Percentiles rank a stretch among this genome's conserved stretches.
Conservation (phyloP, 92 coral and sea anemone genomes). For the Epizoanthus fatuus region DNA sequence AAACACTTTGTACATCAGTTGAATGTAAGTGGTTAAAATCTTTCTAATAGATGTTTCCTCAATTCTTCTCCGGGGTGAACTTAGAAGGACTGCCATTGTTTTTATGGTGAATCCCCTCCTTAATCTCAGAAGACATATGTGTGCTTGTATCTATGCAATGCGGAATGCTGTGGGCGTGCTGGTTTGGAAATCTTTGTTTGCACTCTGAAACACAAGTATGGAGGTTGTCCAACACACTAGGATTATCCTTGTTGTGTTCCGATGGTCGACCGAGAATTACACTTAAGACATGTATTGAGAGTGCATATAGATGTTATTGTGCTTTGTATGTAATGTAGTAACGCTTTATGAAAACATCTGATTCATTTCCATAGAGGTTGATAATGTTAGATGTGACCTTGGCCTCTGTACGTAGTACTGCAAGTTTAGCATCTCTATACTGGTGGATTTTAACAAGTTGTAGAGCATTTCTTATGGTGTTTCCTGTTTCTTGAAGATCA, state of each 20-base stretch:
- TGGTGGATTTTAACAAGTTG: conserved; percentile 27
- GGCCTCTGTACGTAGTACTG: conserved; percentile 14
- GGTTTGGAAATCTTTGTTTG: too few relatives aligned
- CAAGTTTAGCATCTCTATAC: conserved; percentile 49
- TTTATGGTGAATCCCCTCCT: not conserved
- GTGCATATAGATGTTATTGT: too few relatives aligned
- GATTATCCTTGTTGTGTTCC: too few relatives aligned
- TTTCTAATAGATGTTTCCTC: not conserved
- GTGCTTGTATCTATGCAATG: too few relatives aligned
- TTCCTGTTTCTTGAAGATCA: conserved; percentile 41
- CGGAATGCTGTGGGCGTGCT: too few relatives aligned
- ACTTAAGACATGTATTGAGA: too few relatives aligned
- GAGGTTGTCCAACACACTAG: too few relatives aligned
- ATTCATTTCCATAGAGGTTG: not conserved
- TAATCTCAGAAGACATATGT: too few relatives aligned
- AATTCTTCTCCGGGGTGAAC: not conserved
- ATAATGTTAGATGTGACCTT: not conserved
- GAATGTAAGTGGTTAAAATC: not conserved
- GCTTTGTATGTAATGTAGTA: too few relatives aligned
- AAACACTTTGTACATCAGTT: not conserved
- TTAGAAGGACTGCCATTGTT: not conserved
- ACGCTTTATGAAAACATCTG: too few relatives aligned
- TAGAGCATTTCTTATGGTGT: conserved; percentile 33
- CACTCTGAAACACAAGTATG: too few relatives aligned
- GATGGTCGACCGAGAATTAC: too few relatives aligned